Base-by-base conservation (phyloP, 2,113 vertebrate species). In the Cyanoliseus patagonus region DNA sequence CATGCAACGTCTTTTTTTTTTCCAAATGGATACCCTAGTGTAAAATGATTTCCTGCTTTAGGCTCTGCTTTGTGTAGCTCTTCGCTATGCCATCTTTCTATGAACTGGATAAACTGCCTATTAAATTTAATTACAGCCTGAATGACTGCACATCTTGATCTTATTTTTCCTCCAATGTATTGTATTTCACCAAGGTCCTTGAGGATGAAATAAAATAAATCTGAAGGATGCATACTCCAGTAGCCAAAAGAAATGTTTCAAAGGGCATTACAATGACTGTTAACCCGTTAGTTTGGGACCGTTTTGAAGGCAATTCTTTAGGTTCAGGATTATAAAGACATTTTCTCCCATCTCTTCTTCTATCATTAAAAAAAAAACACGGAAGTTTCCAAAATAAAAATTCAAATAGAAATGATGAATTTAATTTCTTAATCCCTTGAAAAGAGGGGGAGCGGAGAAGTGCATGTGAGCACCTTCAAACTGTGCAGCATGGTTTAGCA, bases 81-180 rank as follows among this genome's bases (percentile, higher is more conserved):
- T 97, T 92, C 11, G 79, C 96, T 81, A 39, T 95, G 97, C 96
- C 96, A 94, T 97, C 96, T 98, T 97, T 97, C 98, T 96, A 95
- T 94, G 83, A 96, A 97, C 97, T 96, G 95, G 96, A 98, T 97
- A 98, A 98, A 97, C 97, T 97, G 97, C 97, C 98, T 97, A 98
- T 98, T 98, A 98, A 97, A 98, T 98, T 98, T 98, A 98, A 98
- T 98, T 98, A 98, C 97, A 97, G 95, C 93, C 95, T 57, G 88
- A 96, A 97, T 96, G 97, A 97, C 97, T 97, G 76, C 97, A 96
- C 93, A 95, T 98, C 97, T 98, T 97, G 97, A 97, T 97, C 97
- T 97, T 88, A 90, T 91, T 95, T 96, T 93, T 97, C 92, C 96
- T 94, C 53, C 74, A 94, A 97, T 97, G 96, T 86, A 86, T 97